Percentiles rank a stretch among this genome's conserved stretches.
phyloP scores from a whole-genome alignment of 2,888 invertebrate genomes.

The Gastracanthus pulcherrimus region DNA sequence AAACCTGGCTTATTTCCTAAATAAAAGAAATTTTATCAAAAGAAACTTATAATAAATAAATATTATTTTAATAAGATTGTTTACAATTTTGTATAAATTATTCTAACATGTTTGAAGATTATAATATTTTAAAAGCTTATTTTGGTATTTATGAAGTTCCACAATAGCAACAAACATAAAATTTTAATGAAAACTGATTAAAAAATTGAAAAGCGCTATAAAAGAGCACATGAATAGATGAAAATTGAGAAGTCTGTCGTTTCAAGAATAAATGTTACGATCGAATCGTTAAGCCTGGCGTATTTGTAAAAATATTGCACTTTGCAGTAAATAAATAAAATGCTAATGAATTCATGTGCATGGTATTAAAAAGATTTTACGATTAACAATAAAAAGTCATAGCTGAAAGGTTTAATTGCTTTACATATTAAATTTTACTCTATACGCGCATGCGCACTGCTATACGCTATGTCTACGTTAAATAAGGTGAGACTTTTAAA shows the following conservation, averaged over 20 bases:
- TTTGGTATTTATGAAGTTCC: too few species aligned
- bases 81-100: too few species aligned
- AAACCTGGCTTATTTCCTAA: too few species aligned
- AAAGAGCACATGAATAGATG: not conserved
- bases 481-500: conserved; percentile 44
- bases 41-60: too few species aligned
- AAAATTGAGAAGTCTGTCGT: not conserved
- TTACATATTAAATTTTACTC: conserved; percentile 44
- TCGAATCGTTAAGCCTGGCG: conserved; percentile 1
- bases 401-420: conserved; percentile 46
- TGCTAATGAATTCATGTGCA: conserved; percentile 31
- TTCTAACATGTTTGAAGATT: too few species aligned
- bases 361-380: conserved; percentile 27
- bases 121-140: too few species aligned
- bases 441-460: not conserved
- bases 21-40: too few species aligned
- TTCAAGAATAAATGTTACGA: not conserved
- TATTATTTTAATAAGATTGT: too few species aligned
- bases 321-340: conserved; percentile 46
- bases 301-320: conserved; percentile 22
- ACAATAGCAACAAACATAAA: too few species aligned
- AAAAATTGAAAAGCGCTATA: not conserved
- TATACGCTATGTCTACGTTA: conserved; percentile 23
- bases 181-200: too few species aligned
- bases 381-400: conserved; percentile 35